Evolutionary conservation across 2,888 invertebrate species (phyloP).

Genomic region (Hirtodrosophila duncani): DNA sequence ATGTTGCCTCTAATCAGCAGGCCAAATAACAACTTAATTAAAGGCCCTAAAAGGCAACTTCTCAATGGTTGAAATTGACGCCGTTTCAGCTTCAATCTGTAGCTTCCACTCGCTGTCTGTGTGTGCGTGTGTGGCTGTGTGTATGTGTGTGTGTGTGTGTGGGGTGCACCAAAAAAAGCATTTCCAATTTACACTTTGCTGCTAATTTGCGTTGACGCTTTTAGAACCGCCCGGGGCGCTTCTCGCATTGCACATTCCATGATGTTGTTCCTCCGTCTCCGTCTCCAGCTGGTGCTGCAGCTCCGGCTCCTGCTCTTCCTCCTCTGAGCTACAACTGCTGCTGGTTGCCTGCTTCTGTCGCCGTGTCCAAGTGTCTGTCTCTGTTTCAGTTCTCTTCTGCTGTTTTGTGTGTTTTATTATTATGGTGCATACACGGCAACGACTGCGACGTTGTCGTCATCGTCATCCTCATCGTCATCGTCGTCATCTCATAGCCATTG

Average conservation of each 20-base stretch:
- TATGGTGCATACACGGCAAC: conserved; percentile 65
- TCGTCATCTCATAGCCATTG: conserved; percentile 32
- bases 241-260: conserved; percentile 48
- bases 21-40: conserved; percentile 66
- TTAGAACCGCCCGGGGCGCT: conserved; percentile 66
- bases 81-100: conserved; percentile 6
- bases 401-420: conserved; percentile 67
- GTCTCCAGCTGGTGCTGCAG: no score
- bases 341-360: conserved; percentile 9
- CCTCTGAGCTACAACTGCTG: background rate
- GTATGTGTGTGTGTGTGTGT: conserved; percentile 40
- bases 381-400: conserved; percentile 14
- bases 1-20: conserved; percentile 58
- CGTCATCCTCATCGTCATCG: conserved; percentile 64
- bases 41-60: conserved; percentile 57
- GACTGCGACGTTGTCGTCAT: conserved; percentile 37
- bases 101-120: background rate
- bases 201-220: conserved; percentile 72
- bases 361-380: conserved; percentile 11
- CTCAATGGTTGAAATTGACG: conserved; percentile 8
- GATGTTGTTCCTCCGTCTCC: conserved; percentile 51
- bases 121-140: conserved; percentile 31
- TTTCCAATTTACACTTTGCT: conserved; percentile 73
- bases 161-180: conserved; percentile 70
- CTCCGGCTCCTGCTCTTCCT: background rate